Evolutionary conservation across 2,888 invertebrate species (phyloP), one percentile per base, ranked within the genome.

Genomic region (Chouioia cunea): DNA sequence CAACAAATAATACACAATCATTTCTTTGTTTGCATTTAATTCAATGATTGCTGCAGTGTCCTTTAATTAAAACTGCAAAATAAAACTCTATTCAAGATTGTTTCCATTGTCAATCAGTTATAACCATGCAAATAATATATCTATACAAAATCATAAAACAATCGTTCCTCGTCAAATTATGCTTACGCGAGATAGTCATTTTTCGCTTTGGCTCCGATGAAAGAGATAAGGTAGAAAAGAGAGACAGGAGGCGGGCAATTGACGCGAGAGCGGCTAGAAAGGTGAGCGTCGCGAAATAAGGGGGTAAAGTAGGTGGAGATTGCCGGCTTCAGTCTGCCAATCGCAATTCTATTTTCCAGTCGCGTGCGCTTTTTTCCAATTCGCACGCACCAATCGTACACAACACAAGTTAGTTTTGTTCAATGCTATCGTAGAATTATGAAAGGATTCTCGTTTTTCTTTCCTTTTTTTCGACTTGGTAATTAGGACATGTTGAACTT

Each of bases 231-330:
- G n/a, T n/a, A n/a, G n/a, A n/a, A 46, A 27, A 48, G 22, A 15
- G 78, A 76, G 76, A 81, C 79, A 71, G 79, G 76, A 77, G 78
- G 76, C 76, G 78, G 78, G 60, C 64, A 69, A 71, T 73, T 46
- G 72, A 72, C 70, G 76, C 62, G 74, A 74, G 62, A 63, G 65
- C 71, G 71, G 58, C 71, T 64, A 73, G 76, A 70, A 73, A 66
- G 74, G 36, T 36, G 36, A 36, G 70, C 66, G 74, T 70, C 68
- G 8, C 36, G 58, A 22, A 48, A 44, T 53, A 52, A 65, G 48
- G 64, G 65, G 64, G 67, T 59, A 65, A 65, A 67, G 71, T 71
- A 59, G 71, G 67, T 67, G 64, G 67, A 71, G 71, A 67, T 20
- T 54, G 18, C 20, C 46, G n/a, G 2, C 18, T 16, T 43, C 36